phyloP scores from a whole-genome alignment of 2,888 invertebrate species.

The Rhamphomyia laevipes region DNA sequence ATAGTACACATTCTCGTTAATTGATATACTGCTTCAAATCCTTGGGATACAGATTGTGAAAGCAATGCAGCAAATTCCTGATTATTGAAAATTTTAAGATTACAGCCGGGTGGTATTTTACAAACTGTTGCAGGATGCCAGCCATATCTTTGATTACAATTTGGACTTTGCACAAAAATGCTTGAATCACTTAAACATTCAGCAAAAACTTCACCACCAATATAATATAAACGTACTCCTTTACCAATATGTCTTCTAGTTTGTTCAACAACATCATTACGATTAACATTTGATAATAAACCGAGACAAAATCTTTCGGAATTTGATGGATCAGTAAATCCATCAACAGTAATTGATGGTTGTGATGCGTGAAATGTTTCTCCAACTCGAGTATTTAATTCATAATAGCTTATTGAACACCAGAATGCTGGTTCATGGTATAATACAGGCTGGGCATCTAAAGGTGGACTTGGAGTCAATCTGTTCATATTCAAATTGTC shows the following conservation, averaged over 20 bases:
- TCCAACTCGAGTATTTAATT: slow-evolving; percentile 91
- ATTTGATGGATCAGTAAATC: slow-evolving; percentile 97
- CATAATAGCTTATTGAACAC: slow-evolving; percentile 98
- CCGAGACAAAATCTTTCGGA: slow-evolving; percentile 95
- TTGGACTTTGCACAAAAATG: slow-evolving; percentile 91
- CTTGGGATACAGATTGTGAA: slow-evolving; percentile 84
- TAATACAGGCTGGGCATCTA: slow-evolving; percentile 84
- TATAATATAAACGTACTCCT: slow-evolving; percentile 86
- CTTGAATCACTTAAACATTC: slow-evolving; percentile 89
- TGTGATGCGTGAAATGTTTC: slow-evolving; percentile 97
- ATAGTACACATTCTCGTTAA: slow-evolving; percentile 94
- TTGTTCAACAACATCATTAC: slow-evolving; percentile 92
- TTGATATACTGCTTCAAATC: slow-evolving; percentile 93
- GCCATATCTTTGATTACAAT: slow-evolving; percentile 89
- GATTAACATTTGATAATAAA: slow-evolving; percentile 89
- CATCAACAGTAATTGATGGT: slow-evolving; percentile 93
- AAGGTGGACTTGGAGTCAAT: slow-evolving; percentile 49
- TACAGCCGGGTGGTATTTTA: slow-evolving; percentile 90
- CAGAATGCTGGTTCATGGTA: slow-evolving; percentile 97
- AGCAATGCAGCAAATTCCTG: slow-evolving; percentile 89
- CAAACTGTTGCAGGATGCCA: slow-evolving; percentile 96
- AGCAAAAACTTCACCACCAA: slow-evolving; percentile 87
- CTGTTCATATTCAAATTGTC: slow-evolving; percentile 74
- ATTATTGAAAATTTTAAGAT: slow-evolving; percentile 94
- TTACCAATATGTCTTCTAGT: slow-evolving; percentile 86